phyloP scores from a whole-genome alignment of 2,113 vertebrate species.

The Dipodomys spectabilis region DNA sequence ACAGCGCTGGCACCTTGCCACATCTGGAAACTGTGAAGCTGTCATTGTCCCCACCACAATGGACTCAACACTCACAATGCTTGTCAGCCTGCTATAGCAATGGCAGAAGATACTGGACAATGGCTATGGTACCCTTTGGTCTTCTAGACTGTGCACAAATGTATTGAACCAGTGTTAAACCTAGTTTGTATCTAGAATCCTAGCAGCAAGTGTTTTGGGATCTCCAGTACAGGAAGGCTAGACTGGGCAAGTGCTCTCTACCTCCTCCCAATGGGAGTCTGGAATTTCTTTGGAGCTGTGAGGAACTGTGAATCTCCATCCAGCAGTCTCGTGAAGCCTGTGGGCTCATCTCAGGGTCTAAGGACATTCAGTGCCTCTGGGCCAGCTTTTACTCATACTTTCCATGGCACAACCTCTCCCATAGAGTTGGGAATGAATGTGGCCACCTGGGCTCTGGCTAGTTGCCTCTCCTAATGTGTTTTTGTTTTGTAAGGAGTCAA shows the following conservation, averaged over 20 bases:
- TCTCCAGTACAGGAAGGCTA: neutral
- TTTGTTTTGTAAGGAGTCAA: conserved; percentile 43
- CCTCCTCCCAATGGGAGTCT: neutral
- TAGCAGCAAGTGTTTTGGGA: neutral
- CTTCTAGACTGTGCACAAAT: neutral
- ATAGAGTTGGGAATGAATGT: conserved; percentile 33
- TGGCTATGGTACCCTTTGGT: no score
- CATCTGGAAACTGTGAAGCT: neutral
- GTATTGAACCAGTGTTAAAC: neutral
- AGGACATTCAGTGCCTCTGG: neutral
- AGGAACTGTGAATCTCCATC: neutral
- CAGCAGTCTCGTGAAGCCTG: neutral
- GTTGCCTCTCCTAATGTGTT: conserved; percentile 65
- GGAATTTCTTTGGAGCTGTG: neutral
- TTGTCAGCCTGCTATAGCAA: no score
- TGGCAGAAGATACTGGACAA: neutral
- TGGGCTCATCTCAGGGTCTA: neutral
- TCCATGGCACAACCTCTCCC: neutral
- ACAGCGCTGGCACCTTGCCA: neutral
- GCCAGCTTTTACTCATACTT: neutral
- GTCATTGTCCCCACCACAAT: neutral
- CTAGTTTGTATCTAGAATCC: neutral
- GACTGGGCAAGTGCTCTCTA: neutral
- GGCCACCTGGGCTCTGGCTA: conserved; percentile 61
- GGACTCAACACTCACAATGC: neutral